These are phyloP conservation scores for Hesperia comma DNA, from an alignment of 2,888 invertebrate genomes.

Conservation along the genomic window DNA sequence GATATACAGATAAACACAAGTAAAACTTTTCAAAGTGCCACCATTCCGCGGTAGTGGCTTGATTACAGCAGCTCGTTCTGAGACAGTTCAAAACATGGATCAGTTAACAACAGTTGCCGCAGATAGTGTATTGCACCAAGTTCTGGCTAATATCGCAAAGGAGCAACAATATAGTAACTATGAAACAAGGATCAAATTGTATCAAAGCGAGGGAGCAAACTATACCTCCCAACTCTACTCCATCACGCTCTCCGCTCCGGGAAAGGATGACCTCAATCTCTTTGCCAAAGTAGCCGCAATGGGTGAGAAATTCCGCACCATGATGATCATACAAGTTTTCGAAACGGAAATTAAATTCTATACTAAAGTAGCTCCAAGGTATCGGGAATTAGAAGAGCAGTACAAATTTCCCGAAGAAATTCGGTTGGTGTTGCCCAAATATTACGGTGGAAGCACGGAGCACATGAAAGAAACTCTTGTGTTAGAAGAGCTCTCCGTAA, in stretches of 20 bases:
- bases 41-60: no score
- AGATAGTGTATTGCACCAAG: constrained; percentile 43
- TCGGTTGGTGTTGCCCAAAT: constrained; percentile 44
- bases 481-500: constrained; percentile 47
- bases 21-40: no score
- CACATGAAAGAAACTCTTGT: constrained; percentile 46
- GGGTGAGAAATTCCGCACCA: constrained; percentile 43
- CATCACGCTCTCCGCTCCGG: constrained; percentile 47
- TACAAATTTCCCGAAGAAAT: constrained; percentile 44
- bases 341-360: constrained; percentile 46
- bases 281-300: constrained; percentile 47
- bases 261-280: constrained; percentile 46
- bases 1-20: no score
- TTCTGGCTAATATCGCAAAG: constrained; percentile 51
- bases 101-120: constrained; percentile 52
- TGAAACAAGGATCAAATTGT: constrained; percentile 48
- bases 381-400: constrained; percentile 42
- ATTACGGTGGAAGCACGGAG: constrained; percentile 36
- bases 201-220: constrained; percentile 58
- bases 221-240: constrained; percentile 57
- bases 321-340: constrained; percentile 36
- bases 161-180: constrained; percentile 48
- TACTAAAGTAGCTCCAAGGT: constrained; percentile 43
- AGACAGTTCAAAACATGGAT: no score
- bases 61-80: no score